Base-by-base conservation (phyloP, 2,797 vertebrate genomes). In the Microtus californicus region DNA sequence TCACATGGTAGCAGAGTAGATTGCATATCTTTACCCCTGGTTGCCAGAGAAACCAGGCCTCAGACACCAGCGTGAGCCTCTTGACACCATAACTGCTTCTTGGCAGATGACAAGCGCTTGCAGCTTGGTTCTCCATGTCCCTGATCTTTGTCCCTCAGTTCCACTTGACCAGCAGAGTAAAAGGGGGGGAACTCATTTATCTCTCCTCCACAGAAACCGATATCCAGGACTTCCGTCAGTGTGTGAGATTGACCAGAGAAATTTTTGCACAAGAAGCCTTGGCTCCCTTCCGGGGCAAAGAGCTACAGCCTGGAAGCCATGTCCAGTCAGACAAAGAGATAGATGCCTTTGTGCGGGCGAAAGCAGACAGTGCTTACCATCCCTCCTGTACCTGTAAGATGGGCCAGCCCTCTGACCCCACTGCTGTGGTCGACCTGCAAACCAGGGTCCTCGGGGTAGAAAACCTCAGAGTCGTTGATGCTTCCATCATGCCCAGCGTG, bases 401-500 rank as follows among this genome's bases (percentile, higher is more conserved):
- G 99, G 99, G 99, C 65, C 98, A 98, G n/a, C 95, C 98, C 12
- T 98, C 98, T 0, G 99, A 99, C 87, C 97, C 98, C 5, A 97
- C 90, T 59, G 99, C 99, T 0, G 99, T 99, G 13, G 99, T 99
- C 3, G 99, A 99, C 97, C 98, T 99, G 0, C 98, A 99, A 86
- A 98, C 99, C 0, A 98, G 98, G 10, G 99, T 99, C n/a, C 98
- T 99, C 3, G 99, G 99, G 0, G 92, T 99, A 59, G 99, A 99
- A 96, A 98, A 98, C 85, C 98, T 99, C 92, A 98, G 99, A 13
- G 99, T 99, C 23, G 98, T 99, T 1, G 99, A 99, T 51, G 99
- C 99, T 43, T 99, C 99, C 86, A 99, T 99, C 98, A 99, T 99
- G 99, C 99, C 99, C 96, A 99, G 99, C n/a, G 45, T 99, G 14